Evolutionary conservation across 2,797 vertebrate species (phyloP).

Genomic region (Cercopithecus diana): DNA sequence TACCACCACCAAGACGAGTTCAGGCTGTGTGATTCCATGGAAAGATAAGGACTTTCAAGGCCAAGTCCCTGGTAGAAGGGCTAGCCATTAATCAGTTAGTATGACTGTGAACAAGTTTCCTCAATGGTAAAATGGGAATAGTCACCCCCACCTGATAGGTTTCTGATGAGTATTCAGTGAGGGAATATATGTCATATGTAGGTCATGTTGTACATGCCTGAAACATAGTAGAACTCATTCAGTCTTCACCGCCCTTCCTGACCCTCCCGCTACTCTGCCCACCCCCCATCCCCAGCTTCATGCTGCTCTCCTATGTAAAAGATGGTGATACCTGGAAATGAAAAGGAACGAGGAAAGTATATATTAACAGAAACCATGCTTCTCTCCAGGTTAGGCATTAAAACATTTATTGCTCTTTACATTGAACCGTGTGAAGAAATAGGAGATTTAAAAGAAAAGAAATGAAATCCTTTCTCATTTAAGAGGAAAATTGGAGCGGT

Average conservation of each 20-base stretch:
- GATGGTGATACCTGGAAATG: not conserved
- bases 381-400: not conserved
- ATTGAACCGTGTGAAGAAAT: not conserved
- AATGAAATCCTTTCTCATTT: not conserved
- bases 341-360: not conserved
- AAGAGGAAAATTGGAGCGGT: not conserved
- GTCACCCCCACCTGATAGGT: too few species aligned
- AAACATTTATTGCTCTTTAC: slow-evolving; percentile 7
- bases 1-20: not conserved
- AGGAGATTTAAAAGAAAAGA: not conserved
- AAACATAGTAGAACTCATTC: too few species aligned
- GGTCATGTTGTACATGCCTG: not conserved
- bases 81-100: not conserved
- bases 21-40: not conserved
- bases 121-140: not conserved
- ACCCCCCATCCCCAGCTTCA: too few species aligned
- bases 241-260: too few species aligned
- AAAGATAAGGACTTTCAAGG: not conserved
- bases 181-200: too few species aligned
- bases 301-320: not conserved
- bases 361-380: not conserved
- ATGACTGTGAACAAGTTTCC: not conserved
- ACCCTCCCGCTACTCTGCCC: too few species aligned
- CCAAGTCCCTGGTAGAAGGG: not conserved
- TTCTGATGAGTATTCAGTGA: not conserved